These are phyloP conservation scores for Ips nitidus DNA, from an alignment of 1,140 invertebrate genomes.

Conservation along the genomic window DNA sequence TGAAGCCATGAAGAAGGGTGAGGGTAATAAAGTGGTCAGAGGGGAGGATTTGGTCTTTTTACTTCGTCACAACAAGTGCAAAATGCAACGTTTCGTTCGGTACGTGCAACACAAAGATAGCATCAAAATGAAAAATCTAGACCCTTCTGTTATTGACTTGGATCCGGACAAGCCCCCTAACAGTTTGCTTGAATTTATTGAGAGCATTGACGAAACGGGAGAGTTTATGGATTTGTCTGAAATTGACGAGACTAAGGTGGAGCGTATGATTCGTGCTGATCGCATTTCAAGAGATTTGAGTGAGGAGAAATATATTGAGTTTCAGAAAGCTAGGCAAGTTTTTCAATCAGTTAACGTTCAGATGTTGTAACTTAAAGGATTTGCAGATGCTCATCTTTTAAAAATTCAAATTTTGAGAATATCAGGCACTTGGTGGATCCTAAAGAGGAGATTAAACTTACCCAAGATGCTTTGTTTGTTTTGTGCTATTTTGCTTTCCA, in stretches of 20 bases:
- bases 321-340: slow-evolving; percentile 43
- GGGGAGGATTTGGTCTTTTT: slow-evolving; percentile 66
- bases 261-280: slow-evolving; percentile 56
- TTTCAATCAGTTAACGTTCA: neutral
- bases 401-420: slow-evolving; percentile 50
- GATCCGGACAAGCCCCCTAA: slow-evolving; percentile 38
- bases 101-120: slow-evolving; percentile 31
- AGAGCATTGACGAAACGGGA: slow-evolving; percentile 60
- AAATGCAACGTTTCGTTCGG: slow-evolving; percentile 51
- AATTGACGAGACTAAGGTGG: slow-evolving; percentile 57
- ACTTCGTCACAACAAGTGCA: slow-evolving; percentile 62
- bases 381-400: slow-evolving; percentile 43
- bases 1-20: slow-evolving; percentile 59
- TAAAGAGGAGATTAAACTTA: slow-evolving; percentile 54
- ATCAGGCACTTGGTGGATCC: slow-evolving; percentile 58
- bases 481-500: slow-evolving; percentile 71
- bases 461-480: slow-evolving; percentile 59
- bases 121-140: no score
- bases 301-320: slow-evolving; percentile 59
- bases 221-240: slow-evolving; percentile 56
- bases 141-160: slow-evolving; percentile 4
- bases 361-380: slow-evolving; percentile 1
- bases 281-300: slow-evolving; percentile 57
- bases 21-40: slow-evolving; percentile 51
- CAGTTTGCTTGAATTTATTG: slow-evolving; percentile 54